phyloP scores from a whole-genome alignment of 2,888 invertebrate species.

The Drosophila leonis region DNA sequence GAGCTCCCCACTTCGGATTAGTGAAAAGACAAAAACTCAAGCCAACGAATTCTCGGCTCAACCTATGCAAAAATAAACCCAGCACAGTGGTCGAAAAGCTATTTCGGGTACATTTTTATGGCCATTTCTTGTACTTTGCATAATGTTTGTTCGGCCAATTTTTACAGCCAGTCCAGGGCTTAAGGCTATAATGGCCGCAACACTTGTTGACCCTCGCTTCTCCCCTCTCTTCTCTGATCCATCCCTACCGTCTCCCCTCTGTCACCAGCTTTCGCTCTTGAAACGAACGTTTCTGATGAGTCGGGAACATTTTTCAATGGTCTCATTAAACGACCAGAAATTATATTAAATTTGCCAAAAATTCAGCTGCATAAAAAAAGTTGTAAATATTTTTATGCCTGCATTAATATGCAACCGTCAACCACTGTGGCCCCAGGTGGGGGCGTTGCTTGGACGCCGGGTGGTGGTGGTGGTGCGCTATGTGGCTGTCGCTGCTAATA shows the following conservation, averaged over 20 bases:
- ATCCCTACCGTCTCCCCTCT: neutral
- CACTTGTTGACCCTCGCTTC: conserved; percentile 69
- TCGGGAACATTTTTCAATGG: conserved; percentile 70
- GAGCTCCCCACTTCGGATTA: conserved; percentile 74
- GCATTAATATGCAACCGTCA: conserved; percentile 81
- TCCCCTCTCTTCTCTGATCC: conserved; percentile 4
- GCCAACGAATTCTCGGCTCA: conserved; percentile 40
- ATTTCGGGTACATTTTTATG: conserved; percentile 43
- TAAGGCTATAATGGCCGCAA: conserved; percentile 60
- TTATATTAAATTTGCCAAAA: conserved; percentile 78
- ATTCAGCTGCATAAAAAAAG: conserved; percentile 75
- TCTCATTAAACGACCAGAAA: conserved; percentile 79
- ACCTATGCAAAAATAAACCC: conserved; percentile 51
- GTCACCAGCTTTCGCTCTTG: neutral
- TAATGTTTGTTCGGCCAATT: conserved; percentile 72
- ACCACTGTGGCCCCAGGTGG: conserved; percentile 62
- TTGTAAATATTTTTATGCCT: conserved; percentile 80
- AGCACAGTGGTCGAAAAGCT: conserved; percentile 58
- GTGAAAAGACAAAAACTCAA: conserved; percentile 73
- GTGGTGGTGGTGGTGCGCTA: conserved; percentile 1
- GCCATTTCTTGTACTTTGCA: conserved; percentile 64
- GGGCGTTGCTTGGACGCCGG: neutral
- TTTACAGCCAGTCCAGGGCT: conserved; percentile 59
- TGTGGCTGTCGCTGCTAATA: conserved; percentile 75
- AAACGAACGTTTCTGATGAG: conserved; percentile 54